Evolutionary conservation across 2,888 invertebrate genomes (phyloP).

Genomic region (Ptychoptera albimana): DNA sequence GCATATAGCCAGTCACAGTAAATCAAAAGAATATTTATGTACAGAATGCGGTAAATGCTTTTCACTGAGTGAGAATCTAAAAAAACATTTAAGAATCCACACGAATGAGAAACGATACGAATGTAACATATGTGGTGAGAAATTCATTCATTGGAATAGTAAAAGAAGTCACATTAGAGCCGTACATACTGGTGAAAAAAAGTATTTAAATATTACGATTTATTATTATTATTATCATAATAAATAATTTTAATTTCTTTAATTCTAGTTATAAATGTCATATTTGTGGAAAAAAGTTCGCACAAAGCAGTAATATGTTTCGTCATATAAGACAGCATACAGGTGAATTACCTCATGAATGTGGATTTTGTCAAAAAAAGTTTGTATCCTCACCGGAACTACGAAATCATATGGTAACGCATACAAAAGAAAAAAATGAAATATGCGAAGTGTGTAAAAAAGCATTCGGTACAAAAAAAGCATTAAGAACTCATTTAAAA

Average conservation of each 20-base stretch:
- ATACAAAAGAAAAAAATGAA: conserved; percentile 8
- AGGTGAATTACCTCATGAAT: conserved; percentile 6
- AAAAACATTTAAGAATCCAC: conserved; percentile 6
- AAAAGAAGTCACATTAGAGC: conserved; percentile 7
- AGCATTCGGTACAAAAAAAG: conserved; percentile 7
- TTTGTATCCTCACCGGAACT: conserved; percentile 6
- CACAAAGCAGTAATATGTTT: conserved; percentile 5
- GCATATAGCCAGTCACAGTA: conserved; percentile 4
- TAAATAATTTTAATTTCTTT: no score
- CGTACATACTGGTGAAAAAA: conserved; percentile 7
- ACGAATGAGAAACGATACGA: conserved; percentile 5
- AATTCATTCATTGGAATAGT: conserved; percentile 9
- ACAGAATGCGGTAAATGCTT: conserved; percentile 7
- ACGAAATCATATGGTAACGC: conserved; percentile 7
- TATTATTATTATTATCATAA: background rate
- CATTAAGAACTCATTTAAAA: conserved; percentile 5
- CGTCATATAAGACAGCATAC: conserved; percentile 7
- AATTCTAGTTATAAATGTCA: conserved; percentile 5
- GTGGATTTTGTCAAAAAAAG: conserved; percentile 6
- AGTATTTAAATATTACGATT: background rate
- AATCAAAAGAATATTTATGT: conserved; percentile 3
- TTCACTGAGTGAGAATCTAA: conserved; percentile 3
- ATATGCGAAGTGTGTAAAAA: conserved; percentile 7
- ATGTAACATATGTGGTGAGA: conserved; percentile 7
- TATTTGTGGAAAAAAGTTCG: conserved; percentile 6